These are phyloP conservation scores for Philereme transversata DNA, from an alignment of 2,888 invertebrate species.

Conservation along the genomic window DNA sequence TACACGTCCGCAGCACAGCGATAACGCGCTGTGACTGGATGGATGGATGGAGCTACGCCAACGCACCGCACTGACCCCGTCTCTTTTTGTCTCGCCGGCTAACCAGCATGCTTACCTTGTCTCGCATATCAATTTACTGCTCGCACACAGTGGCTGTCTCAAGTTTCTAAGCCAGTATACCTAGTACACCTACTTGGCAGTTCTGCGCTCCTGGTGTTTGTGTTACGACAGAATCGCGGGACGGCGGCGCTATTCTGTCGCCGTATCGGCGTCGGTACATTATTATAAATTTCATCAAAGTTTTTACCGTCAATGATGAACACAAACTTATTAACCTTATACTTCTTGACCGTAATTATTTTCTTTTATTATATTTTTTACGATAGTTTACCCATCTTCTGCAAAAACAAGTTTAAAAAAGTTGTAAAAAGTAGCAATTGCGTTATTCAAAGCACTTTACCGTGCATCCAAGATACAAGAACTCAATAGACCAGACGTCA, in stretches of 20 bases:
- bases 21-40: conserved; percentile 36
- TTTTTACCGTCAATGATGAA: conserved; percentile 2
- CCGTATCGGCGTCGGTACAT: not conserved
- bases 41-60: conserved; percentile 32
- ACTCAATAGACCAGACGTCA: conserved; percentile 55
- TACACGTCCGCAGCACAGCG: conserved; percentile 38
- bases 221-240: conserved; percentile 79
- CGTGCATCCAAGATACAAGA: conserved; percentile 11
- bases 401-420: not conserved
- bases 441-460: conserved; percentile 27
- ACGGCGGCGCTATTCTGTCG: conserved; percentile 46
- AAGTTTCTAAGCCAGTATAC: conserved; percentile 39
- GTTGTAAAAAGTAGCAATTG: not conserved
- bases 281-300: not conserved
- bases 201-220: conserved; percentile 76
- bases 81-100: conserved; percentile 45
- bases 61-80: conserved; percentile 37
- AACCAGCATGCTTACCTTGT: conserved; percentile 74
- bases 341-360: not conserved
- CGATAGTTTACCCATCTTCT: no score
- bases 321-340: not conserved
- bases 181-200: conserved; percentile 50
- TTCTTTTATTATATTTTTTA: not conserved
- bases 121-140: conserved; percentile 71
- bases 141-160: conserved; percentile 57